These are phyloP conservation scores for Nerophis lumbriciformis DNA, from an alignment of 2,113 vertebrate genomes.

Conservation along the genomic window DNA sequence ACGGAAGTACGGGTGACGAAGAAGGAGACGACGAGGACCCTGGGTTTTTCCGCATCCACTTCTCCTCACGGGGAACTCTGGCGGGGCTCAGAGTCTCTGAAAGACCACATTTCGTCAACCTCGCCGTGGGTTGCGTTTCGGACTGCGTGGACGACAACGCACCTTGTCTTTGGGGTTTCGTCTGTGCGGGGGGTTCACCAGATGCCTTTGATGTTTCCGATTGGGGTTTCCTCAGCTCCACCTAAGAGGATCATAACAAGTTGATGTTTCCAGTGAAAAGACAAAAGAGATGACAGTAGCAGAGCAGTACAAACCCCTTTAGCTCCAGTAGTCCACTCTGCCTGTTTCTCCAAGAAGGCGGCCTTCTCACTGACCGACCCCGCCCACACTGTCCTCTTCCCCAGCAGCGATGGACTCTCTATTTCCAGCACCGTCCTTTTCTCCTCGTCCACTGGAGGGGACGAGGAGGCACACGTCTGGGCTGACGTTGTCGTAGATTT, in stretches of 20 bases:
- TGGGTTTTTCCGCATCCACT: constrained; percentile 62
- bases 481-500: constrained; percentile 19
- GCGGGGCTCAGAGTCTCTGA: constrained; percentile 49
- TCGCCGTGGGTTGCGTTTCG: neutral
- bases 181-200: constrained; percentile 19
- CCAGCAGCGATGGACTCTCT: constrained; percentile 13
- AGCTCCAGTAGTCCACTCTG: constrained; percentile 36
- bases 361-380: constrained; percentile 40
- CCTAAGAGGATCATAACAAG: constrained; percentile 27
- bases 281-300: neutral
- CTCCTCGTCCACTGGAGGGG: constrained; percentile 17
- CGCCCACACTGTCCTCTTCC: constrained; percentile 21
- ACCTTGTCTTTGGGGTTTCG: constrained; percentile 38
- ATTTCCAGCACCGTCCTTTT: constrained; percentile 28
- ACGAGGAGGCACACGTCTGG: neutral
- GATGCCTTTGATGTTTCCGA: constrained; percentile 23
- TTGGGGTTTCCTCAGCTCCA: constrained; percentile 42
- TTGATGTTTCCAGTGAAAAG: neutral
- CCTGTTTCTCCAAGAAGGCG: constrained; percentile 46
- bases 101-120: constrained; percentile 9
- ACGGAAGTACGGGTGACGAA: constrained; percentile 40
- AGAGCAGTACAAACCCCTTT: constrained; percentile 54
- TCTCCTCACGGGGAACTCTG: constrained; percentile 56
- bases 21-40: constrained; percentile 28
- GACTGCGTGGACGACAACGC: neutral